phyloP scores from a whole-genome alignment of 2,888 invertebrate species.

The Leptinotarsa haldemani region DNA sequence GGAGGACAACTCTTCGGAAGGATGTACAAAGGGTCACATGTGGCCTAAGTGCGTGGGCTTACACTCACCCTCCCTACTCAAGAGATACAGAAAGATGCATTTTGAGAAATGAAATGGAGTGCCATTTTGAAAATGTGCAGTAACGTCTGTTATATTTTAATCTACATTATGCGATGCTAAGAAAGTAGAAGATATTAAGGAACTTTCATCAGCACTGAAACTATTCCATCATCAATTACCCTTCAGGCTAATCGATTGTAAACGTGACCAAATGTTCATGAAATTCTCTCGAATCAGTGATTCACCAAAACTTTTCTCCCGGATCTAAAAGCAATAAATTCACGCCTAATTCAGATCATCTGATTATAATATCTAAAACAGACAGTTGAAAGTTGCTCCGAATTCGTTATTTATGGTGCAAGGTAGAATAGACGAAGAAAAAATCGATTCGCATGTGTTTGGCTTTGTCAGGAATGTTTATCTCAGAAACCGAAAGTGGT shows the following conservation, averaged over 20 bases:
- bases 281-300: background rate
- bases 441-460: conserved; percentile 2
- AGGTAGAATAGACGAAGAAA: background rate
- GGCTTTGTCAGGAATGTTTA: conserved; percentile 21
- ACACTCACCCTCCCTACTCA: too few relatives aligned
- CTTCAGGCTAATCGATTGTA: background rate
- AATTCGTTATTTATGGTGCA: conserved; percentile 3
- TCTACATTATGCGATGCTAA: too few relatives aligned
- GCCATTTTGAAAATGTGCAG: too few relatives aligned
- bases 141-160: too few relatives aligned
- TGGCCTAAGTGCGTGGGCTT: too few relatives aligned
- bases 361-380: background rate
- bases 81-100: too few relatives aligned
- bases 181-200: too few relatives aligned
- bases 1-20: too few relatives aligned
- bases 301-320: conserved; percentile 9
- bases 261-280: background rate
- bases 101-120: too few relatives aligned
- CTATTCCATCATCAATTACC: background rate
- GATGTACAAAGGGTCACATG: too few relatives aligned
- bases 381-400: conserved; percentile 20
- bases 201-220: too few relatives aligned
- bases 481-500: conserved; percentile 22
- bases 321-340: background rate
- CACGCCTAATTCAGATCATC: conserved; percentile 4